These are phyloP conservation scores for Linnaemya vulpina DNA, from an alignment of 2,888 invertebrate genomes.

Conservation along the genomic window DNA sequence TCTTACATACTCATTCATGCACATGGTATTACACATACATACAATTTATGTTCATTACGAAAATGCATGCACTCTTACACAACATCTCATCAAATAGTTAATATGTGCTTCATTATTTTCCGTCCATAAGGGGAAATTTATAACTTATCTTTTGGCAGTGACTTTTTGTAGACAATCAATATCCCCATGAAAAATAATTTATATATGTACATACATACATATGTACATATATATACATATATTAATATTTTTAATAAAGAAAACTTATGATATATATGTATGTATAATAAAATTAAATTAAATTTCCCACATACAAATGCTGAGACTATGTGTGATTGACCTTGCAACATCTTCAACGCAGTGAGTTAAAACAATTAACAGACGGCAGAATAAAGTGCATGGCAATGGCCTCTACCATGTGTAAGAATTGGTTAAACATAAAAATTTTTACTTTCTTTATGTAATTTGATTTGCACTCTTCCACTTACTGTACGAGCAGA, in stretches of 20 bases:
- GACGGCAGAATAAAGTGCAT: background rate
- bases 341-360: constrained; percentile 52
- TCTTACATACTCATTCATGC: background rate
- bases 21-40: background rate
- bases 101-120: background rate
- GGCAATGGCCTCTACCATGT: background rate
- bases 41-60: background rate
- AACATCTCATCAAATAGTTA: background rate
- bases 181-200: no score
- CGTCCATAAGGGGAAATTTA: background rate
- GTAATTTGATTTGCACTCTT: constrained; percentile 7
- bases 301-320: background rate
- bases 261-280: no score
- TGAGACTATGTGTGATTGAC: constrained; percentile 44
- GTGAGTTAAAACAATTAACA: background rate
- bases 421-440: background rate
- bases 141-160: no score
- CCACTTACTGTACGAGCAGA: constrained; percentile 13
- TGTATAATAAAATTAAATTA: no score
- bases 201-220: no score
- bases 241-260: no score
- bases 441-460: no score
- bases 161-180: no score
- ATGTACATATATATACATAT: no score
- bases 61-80: background rate